Base-by-base conservation (phyloP, 2,113 vertebrate species). In the Danionella cerebrum region DNA sequence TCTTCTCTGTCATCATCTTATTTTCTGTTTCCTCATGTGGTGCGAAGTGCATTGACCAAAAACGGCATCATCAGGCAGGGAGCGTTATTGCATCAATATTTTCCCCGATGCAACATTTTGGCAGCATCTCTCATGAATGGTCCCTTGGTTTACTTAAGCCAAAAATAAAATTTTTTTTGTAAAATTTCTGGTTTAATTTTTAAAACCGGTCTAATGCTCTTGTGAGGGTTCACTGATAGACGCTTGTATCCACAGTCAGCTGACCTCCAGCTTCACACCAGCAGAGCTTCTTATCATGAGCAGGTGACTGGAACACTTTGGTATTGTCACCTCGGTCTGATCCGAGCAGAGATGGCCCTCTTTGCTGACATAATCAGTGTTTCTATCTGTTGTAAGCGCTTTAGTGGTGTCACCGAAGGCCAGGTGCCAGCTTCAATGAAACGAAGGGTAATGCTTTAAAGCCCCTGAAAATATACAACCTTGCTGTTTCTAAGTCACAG, bases 391-490 rank as follows among this genome's bases (percentile, higher is more conserved):
- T 64, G 80, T 91, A 91, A 91, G 88, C 88, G 89, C n/a, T 84
- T 94, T 92, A 88, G 25, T 3, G 13, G 74, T 83, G 82, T 84
- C 85, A 87, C 80, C 60, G 31, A 72, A 89, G 88, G 86, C 80
- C 84, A 88, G 79, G 77, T 84, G 79, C 79, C 83, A 74, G 82
- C 72, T 81, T 81, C 79, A 76, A 82, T 70, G 80, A 73, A 83
- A 75, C 66, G 69, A 77, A 78, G 72, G 77, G 44, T 80, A 78
- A 82, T 83, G 84, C 82, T 78, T 48, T 33, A 63, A 45, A 47
- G 79, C 80, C 74, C 82, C 83, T 81, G 71, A 77, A 82, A 84
- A 86, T 79, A 85, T 76, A 77, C 81, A 84, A 80, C 75, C 65
- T 53, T 80, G 77, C 67, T 76, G 76, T 79, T 78, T 78, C 82